A percentile compares a stretch with the other conserved stretches of the same genome.
phyloP scores from a whole-genome alignment of 2,113 vertebrate species.

The Fukomys damarensis region DNA sequence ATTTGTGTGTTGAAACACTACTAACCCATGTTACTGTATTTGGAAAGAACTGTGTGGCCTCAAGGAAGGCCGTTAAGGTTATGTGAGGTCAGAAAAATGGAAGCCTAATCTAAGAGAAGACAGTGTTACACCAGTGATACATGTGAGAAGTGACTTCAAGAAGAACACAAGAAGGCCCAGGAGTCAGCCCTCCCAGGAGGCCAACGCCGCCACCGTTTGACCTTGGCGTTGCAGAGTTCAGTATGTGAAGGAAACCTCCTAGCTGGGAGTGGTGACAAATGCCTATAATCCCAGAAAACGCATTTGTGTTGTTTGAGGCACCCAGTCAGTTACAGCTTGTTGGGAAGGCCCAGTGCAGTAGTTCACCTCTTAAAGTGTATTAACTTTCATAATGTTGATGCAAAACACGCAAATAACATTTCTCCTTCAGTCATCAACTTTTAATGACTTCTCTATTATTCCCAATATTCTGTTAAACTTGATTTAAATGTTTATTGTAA shows the following conservation, averaged over 20 bases:
- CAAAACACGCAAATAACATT: background rate
- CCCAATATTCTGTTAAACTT: background rate
- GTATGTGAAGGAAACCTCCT: background rate
- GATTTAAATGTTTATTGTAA: background rate
- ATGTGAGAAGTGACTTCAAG: too few species aligned
- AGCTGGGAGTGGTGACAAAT: background rate
- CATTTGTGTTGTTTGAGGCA: background rate
- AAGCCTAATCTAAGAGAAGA: background rate
- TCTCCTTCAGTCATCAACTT: background rate
- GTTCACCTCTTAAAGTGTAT: background rate
- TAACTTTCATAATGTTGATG: background rate
- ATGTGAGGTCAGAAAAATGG: background rate
- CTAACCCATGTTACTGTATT: background rate
- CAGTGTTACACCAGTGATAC: background rate
- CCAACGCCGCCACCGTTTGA: background rate
- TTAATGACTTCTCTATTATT: background rate
- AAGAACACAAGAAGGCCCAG: background rate
- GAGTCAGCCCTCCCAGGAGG: background rate
- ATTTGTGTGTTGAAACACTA: background rate
- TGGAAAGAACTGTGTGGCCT: background rate
- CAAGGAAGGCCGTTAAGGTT: background rate
- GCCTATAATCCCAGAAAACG: background rate
- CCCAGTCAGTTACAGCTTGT: too few species aligned
- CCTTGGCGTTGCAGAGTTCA: background rate
- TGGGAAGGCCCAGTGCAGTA: background rate